Conservation (phyloP, 1,140 invertebrate species). For the Heliconius eleuchia region DNA sequence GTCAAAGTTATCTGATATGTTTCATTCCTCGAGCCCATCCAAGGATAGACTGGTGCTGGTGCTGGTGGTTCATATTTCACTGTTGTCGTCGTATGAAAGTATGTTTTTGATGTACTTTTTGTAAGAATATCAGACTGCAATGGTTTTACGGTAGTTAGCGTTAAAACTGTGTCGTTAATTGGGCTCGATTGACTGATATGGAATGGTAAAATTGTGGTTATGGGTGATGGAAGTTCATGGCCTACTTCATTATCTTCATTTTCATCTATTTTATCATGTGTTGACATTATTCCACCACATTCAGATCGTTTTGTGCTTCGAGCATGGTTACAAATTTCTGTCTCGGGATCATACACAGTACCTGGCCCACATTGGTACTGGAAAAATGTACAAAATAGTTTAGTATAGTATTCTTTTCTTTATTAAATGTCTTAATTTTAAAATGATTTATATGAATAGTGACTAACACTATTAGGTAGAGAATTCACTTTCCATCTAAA, state of each 20-base stretch:
- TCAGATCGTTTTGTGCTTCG: constrained; percentile 82
- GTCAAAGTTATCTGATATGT: constrained; percentile 14
- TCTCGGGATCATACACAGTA: constrained; percentile 86
- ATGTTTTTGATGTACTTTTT: constrained; percentile 25
- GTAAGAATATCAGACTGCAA: constrained; percentile 10
- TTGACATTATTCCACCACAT: constrained; percentile 65
- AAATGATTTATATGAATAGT: no score
- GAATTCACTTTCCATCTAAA: no score
- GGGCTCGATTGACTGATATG: constrained; percentile 1
- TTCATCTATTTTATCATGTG: constrained; percentile 43
- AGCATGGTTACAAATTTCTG: constrained; percentile 86
- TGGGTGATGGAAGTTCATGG: constrained; percentile 63
- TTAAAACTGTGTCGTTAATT: constrained; percentile 23
- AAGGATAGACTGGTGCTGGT: constrained; percentile 14
- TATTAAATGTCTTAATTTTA: no score
- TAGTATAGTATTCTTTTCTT: background rate
- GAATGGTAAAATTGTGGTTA: constrained; percentile 40
- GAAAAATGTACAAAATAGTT: constrained; percentile 53
- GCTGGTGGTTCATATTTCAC: constrained; percentile 8
- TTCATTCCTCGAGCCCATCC: constrained; percentile 18
- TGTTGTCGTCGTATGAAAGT: constrained; percentile 15
- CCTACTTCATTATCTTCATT: constrained; percentile 56
- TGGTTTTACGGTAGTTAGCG: constrained; percentile 14
- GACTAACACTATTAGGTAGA: no score
- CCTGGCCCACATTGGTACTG: constrained; percentile 87